Percentiles rank a stretch among this genome's conserved stretches.
Evolutionary conservation across 2,888 invertebrate species (phyloP).

Genomic region (Lottia gigantea): DNA sequence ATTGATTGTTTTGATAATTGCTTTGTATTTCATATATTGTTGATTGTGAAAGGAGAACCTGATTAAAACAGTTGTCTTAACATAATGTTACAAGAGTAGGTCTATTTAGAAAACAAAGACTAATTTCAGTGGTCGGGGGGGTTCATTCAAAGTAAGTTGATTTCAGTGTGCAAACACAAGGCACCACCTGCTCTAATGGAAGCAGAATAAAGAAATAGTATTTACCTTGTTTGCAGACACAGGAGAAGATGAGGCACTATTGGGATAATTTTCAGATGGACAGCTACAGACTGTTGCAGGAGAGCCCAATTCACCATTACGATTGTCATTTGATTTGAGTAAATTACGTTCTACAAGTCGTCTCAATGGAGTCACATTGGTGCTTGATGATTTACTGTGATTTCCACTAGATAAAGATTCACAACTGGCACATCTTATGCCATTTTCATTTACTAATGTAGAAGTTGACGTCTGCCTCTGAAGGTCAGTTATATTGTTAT

Average conservation of each 20-base stretch:
- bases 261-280: background rate
- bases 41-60: too few species aligned
- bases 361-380: slow-evolving; percentile 30
- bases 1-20: too few species aligned
- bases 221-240: slow-evolving; percentile 29
- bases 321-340: slow-evolving; percentile 22
- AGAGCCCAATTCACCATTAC: slow-evolving; percentile 23
- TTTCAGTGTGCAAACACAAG: too few species aligned
- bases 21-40: too few species aligned
- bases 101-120: too few species aligned
- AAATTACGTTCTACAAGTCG: slow-evolving; percentile 33
- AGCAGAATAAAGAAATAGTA: too few species aligned
- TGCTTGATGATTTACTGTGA: background rate
- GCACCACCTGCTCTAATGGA: too few species aligned
- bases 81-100: too few species aligned
- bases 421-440: slow-evolving; percentile 21
- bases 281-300: slow-evolving; percentile 25
- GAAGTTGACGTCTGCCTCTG: slow-evolving; percentile 35
- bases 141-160: too few species aligned
- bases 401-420: slow-evolving; percentile 23
- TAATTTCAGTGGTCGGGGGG: too few species aligned
- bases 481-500: slow-evolving; percentile 16
- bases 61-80: too few species aligned
- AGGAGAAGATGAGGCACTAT: slow-evolving; percentile 23
- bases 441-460: slow-evolving; percentile 28